Evolutionary conservation across 2,797 vertebrate genomes (phyloP).

Genomic region (Acridotheres tristis): DNA sequence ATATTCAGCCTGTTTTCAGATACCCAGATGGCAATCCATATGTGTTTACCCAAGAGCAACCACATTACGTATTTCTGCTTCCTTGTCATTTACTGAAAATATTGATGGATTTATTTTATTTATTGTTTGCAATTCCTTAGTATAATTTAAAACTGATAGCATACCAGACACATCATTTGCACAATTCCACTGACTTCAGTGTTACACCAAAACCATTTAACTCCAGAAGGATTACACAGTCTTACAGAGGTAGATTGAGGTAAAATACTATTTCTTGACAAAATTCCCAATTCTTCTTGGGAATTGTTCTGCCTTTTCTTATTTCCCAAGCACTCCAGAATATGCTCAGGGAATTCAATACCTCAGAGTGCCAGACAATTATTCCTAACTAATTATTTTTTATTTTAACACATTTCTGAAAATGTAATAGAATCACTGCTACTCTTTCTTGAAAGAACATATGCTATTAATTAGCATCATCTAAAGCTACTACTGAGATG

Average conservation of each 20-base stretch:
- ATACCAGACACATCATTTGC: not conserved
- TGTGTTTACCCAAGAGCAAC: not conserved
- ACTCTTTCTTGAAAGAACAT: not conserved
- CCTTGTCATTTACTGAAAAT: not conserved
- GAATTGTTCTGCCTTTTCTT: not conserved
- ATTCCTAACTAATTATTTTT: not conserved
- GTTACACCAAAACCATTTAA: not conserved
- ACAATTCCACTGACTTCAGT: not conserved
- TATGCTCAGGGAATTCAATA: not conserved
- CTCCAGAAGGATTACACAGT: not conserved
- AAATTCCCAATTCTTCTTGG: not conserved
- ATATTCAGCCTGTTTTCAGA: not conserved
- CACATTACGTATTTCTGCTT: not conserved
- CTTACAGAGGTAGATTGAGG: not conserved
- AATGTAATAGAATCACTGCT: not conserved
- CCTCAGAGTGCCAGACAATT: not conserved
- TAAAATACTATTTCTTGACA: not conserved
- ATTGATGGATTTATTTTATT: not conserved
- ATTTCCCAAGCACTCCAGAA: not conserved
- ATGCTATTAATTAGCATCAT: not conserved
- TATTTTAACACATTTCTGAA: not conserved
- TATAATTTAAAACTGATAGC: not conserved
- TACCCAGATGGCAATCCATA: not conserved
- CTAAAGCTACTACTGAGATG: not conserved
- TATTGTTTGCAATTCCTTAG: not conserved